Base-by-base conservation (phyloP, 2,888 invertebrate genomes). In the Heliconius ethilla region DNA sequence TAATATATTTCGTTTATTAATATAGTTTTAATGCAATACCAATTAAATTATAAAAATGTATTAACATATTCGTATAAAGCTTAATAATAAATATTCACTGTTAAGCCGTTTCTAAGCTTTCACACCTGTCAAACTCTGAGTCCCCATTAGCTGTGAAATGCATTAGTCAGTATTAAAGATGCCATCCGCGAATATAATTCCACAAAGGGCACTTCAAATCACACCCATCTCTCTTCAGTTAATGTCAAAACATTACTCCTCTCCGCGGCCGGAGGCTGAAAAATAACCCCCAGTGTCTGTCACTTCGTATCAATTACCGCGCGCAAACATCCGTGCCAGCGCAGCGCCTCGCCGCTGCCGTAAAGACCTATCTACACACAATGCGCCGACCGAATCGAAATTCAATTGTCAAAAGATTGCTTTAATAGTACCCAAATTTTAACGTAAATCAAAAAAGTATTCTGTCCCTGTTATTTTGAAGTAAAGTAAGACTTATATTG, bases 131-230 rank as follows among this genome's bases (percentile, higher is more conserved):
- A 89, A 85, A 85, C 88, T 90, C 81, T 88, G 86, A 89, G 88
- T 90, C 89, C 90, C 93, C 92, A 93, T 93, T 92, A 93, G 89
- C 90, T 85, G 87, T 85, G 90, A 93, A 92, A 93, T 93, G 92
- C 94, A 94, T 94, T 94, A 94, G 94, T 92, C 91, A 91, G 91
- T 94, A 94, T 93, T 94, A 94, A 94, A 92, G 92, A 92, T 91
- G 91, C 91, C 91, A 86, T 90, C 87, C 92, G 92, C 90, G 93
- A 91, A 87, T 92, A 90, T 94, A 94, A 94, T 94, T 93, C 94
- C 94, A 94, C 94, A 94, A 94, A 94, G 94, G 93, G 93, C 94
- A 91, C 94, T 94, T 91, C 92, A 93, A 93, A 94, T 94, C 94
- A 94, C 94, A 94, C 94, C 94, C 94, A 92, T 92, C 91, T 91